Evolutionary conservation across 1,140 invertebrate genomes (phyloP).

Genomic region (Dendrolimus punctatus): DNA sequence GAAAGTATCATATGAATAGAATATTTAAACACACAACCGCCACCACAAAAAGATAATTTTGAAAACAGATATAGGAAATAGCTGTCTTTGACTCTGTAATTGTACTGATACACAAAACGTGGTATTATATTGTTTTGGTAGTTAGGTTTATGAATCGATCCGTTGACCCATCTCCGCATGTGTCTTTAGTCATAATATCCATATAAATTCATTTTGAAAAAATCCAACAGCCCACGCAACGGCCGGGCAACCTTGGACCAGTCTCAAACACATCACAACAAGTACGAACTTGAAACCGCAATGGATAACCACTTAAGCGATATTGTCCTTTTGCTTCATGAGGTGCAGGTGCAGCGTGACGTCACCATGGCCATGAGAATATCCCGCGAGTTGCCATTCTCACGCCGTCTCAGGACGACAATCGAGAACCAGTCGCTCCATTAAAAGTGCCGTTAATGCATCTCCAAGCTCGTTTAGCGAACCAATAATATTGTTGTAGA

Average conservation of each 20-base stretch:
- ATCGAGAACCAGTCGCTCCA: slow-evolving; percentile 54
- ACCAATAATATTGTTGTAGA: slow-evolving; percentile 10
- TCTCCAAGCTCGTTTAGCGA: slow-evolving; percentile 21
- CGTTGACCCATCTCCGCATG: no score
- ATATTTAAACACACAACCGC: no score
- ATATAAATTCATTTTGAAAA: no score
- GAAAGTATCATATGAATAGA: no score
- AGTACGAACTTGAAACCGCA: slow-evolving; percentile 49
- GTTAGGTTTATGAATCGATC: no score
- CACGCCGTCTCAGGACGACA: slow-evolving; percentile 52
- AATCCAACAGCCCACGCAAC: neutral
- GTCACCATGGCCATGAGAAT: slow-evolving; percentile 50
- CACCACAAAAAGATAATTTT: no score
- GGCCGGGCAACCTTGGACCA: slow-evolving; percentile 13
- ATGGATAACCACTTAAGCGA: slow-evolving; percentile 42
- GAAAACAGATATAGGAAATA: no score
- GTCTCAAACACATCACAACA: slow-evolving; percentile 17
- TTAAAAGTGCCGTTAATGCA: slow-evolving; percentile 58
- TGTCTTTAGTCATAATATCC: no score
- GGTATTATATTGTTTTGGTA: no score
- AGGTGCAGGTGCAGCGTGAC: slow-evolving; percentile 47
- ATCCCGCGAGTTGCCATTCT: slow-evolving; percentile 50
- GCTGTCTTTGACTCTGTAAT: no score
- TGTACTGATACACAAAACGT: no score
- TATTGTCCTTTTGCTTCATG: slow-evolving; percentile 44